Base-by-base conservation (phyloP, 2,888 invertebrate species). In the Nymphalis polychloros region DNA sequence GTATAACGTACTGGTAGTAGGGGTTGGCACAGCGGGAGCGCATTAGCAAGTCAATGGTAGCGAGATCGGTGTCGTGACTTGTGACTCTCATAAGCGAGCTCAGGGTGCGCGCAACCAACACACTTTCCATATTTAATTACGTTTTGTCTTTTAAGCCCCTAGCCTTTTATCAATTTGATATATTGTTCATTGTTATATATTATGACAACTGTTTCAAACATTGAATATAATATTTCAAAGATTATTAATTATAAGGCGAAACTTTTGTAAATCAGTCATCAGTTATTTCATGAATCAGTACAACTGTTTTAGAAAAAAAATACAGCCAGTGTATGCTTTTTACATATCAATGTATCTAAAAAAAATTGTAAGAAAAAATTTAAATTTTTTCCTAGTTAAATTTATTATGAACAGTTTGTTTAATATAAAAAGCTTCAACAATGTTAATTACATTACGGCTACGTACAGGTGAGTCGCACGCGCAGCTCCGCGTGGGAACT, bases 41-140 rank as follows among this genome's bases (percentile, higher is more conserved):
- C 73, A 73, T 75, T 72, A 72, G 73, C 73, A 72, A 75, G 73
- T 75, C 73, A 75, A 75, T 73, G 71, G 41, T 57, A 53, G 68
- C 41, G 66, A 41, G 66, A 61, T 66, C 64, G 60, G 60, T 41
- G 41, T n/a, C 53, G 31, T 52, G 20, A 62, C 35, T 35, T 50
- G 31, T 52, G 20, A 62, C 35, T 35, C 55, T 63, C 67, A 60
- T 64, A 64, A 59, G 62, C 61, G 64, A 52, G 59, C 61, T 59
- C 41, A 13, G 41, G 67, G 67, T 63, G 69, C 67, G 62, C 60
- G 65, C 65, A 49, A 67, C 71, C 62, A 49, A 62, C 64, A 64
- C 65, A 63, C 48, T 41, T 50, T 46, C 49, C 57, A 20, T 19
- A 35, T 57, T 57, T 57, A 31, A 55, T 55, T 31, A 55, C 7